phyloP scores from a whole-genome alignment of 2,113 vertebrate species.

The Platysteira castanea region DNA sequence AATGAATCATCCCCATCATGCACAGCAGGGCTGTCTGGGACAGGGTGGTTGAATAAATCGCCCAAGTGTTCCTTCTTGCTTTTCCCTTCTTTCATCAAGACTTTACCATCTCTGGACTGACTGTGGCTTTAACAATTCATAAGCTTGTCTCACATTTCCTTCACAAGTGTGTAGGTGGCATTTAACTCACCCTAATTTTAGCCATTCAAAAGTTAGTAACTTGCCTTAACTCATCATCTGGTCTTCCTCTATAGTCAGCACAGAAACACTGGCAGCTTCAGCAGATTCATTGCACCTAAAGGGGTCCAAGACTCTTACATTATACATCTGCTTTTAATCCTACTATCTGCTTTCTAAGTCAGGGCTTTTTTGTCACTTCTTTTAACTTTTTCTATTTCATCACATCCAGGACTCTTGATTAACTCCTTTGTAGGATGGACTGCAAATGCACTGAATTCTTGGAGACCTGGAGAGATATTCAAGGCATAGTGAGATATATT shows the following conservation, averaged over 20 bases:
- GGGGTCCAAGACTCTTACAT: neutral
- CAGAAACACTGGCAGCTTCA: neutral
- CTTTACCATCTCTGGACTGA: neutral
- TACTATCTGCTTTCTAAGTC: neutral
- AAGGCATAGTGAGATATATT: neutral
- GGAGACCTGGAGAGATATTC: neutral
- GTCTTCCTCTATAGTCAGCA: neutral
- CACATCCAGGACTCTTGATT: neutral
- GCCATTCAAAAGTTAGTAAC: neutral
- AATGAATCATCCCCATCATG: slow-evolving; percentile 42
- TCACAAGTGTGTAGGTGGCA: neutral
- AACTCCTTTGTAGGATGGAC: neutral
- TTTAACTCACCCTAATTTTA: slow-evolving; percentile 4
- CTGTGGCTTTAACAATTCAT: slow-evolving; percentile 8
- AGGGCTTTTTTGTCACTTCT: neutral
- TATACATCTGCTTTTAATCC: neutral
- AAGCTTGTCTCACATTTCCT: slow-evolving; percentile 10
- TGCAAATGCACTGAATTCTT: neutral
- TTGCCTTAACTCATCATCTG: neutral
- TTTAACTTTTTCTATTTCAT: neutral
- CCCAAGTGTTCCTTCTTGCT: neutral
- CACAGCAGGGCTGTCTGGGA: slow-evolving; percentile 57
- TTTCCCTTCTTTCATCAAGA: slow-evolving; percentile 12
- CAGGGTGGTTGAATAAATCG: neutral
- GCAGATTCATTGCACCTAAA: neutral